Conservation (phyloP, 2,888 invertebrate genomes). For the Endomychus coccineus region DNA sequence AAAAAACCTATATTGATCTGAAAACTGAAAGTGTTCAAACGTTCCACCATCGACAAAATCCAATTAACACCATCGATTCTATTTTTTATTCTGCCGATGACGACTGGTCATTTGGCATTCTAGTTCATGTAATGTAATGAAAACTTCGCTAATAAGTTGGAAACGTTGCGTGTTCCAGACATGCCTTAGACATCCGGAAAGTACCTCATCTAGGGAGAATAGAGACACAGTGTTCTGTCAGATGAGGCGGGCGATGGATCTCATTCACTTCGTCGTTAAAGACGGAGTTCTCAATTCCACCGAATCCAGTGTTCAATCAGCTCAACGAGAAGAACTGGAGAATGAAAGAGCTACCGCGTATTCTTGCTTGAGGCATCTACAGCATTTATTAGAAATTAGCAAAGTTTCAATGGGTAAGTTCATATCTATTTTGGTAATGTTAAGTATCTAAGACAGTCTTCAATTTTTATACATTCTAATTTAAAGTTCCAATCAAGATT, state of each 20-base stretch:
- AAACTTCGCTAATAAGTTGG: too few species aligned
- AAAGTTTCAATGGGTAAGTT: slow-evolving; percentile 58
- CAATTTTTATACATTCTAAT: too few species aligned
- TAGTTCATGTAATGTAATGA: too few species aligned
- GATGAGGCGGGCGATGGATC: slow-evolving; percentile 94
- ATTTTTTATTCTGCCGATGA: too few species aligned
- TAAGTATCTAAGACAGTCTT: too few species aligned
- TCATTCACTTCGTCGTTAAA: slow-evolving; percentile 94
- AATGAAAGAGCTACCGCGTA: slow-evolving; percentile 63
- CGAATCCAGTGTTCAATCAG: slow-evolving; percentile 29
- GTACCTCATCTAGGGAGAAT: slow-evolving; percentile 87
- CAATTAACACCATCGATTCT: too few species aligned
- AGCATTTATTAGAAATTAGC: slow-evolving; percentile 79
- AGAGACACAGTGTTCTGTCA: slow-evolving; percentile 97
- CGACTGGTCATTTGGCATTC: too few species aligned
- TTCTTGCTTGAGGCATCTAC: slow-evolving; percentile 75
- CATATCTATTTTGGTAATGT: too few species aligned
- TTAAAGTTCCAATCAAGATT: too few species aligned
- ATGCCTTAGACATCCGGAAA: slow-evolving; percentile 90
- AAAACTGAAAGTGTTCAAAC: too few species aligned
- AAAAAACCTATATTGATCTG: too few species aligned
- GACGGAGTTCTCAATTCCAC: slow-evolving; percentile 75
- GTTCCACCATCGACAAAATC: too few species aligned
- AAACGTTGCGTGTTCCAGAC: slow-evolving; percentile 56
- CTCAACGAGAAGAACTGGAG: slow-evolving; percentile 56